A percentile compares a stretch with the other conserved stretches of the same genome.
Conservation (phyloP, 2,797 vertebrate species). For the Oreochromis grahami region DNA sequence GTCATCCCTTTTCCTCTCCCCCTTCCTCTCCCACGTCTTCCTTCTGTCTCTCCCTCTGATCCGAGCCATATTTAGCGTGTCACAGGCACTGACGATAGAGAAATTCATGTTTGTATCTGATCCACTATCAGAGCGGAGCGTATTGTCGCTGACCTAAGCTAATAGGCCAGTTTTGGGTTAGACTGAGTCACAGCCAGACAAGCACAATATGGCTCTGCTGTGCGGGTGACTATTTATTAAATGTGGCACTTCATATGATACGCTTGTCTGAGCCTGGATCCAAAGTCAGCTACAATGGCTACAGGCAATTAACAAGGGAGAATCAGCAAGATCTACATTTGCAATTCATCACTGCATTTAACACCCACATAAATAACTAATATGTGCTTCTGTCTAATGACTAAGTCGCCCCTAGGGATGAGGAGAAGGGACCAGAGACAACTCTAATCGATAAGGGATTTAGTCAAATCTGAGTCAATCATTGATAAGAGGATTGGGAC, state of each 20-base stretch:
- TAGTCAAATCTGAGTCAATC: conserved; percentile 34
- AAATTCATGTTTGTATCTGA: conserved; percentile 5
- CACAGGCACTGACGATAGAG: background rate
- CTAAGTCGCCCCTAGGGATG: conserved; percentile 35
- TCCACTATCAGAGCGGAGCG: conserved; percentile 18
- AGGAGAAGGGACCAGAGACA: background rate
- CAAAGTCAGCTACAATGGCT: conserved; percentile 18
- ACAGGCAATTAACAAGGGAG: conserved; percentile 33
- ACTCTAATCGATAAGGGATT: conserved; percentile 50
- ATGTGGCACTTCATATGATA: conserved; percentile 47
- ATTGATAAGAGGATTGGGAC: conserved; percentile 13
- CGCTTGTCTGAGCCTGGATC: conserved; percentile 34
- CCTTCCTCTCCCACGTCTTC: conserved; percentile 12
- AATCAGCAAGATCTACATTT: conserved; percentile 49
- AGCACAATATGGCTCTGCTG: conserved; percentile 43
- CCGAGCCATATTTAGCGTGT: conserved; percentile 19
- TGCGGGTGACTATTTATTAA: conserved; percentile 51
- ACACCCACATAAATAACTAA: conserved; percentile 67
- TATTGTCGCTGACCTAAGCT: conserved; percentile 32
- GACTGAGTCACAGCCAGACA: conserved; percentile 58
- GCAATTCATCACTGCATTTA: conserved; percentile 49
- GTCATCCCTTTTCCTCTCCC: conserved; percentile 9
- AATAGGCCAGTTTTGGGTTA: conserved; percentile 25
- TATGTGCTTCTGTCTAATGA: conserved; percentile 60
- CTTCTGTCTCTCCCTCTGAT: conserved; percentile 32